These are phyloP conservation scores for Fundulus diaphanus DNA, from an alignment of 2,797 vertebrate species.

Conservation along the genomic window DNA sequence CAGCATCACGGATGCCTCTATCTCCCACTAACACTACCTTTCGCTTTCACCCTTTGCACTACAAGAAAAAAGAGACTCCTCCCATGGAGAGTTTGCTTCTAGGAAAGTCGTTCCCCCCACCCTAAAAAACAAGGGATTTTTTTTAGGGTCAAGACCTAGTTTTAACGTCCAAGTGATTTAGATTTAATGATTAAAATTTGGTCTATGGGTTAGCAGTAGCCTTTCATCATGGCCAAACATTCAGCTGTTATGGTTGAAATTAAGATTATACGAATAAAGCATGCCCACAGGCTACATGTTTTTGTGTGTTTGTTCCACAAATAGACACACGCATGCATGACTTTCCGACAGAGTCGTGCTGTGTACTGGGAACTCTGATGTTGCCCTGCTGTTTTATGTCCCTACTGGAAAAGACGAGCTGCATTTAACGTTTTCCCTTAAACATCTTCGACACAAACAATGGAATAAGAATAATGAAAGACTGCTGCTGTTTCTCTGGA, in stretches of 20 bases:
- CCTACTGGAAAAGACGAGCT: slow-evolving; percentile 19
- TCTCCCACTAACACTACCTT: no score
- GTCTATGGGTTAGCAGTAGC: not conserved
- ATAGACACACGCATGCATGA: slow-evolving; percentile 34
- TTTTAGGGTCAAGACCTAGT: not conserved
- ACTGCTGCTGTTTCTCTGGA: not conserved
- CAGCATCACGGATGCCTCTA: no score
- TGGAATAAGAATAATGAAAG: not conserved
- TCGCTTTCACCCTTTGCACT: no score
- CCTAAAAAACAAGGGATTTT: no score
- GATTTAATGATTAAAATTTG: not conserved
- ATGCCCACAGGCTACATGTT: not conserved
- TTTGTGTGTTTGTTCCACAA: slow-evolving; percentile 37
- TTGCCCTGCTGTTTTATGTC: slow-evolving; percentile 41
- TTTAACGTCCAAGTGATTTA: not conserved
- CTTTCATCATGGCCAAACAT: not conserved
- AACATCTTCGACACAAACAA: not conserved
- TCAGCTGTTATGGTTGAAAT: not conserved
- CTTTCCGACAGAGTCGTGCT: slow-evolving; percentile 19
- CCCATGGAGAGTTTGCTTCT: no score
- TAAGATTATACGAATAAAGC: not conserved
- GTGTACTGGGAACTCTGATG: slow-evolving; percentile 9
- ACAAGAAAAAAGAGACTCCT: no score
- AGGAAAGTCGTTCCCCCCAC: no score
- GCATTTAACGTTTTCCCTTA: not conserved